A percentile compares a stretch with the other conserved stretches of the same genome.
Conservation (phyloP, 2,797 vertebrate species). For the Ciconia nigra region DNA sequence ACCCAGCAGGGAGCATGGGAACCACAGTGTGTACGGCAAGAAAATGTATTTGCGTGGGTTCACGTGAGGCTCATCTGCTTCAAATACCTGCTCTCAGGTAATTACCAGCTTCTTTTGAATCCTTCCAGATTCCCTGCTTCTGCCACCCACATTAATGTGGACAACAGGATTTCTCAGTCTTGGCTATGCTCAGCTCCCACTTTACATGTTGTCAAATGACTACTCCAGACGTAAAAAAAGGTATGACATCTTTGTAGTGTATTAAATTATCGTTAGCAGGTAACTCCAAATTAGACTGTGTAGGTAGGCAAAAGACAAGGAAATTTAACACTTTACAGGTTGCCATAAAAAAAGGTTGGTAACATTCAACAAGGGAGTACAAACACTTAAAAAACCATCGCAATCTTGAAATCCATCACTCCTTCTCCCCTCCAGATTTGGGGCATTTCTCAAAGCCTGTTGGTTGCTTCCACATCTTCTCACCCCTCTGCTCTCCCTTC, state of each 20-base stretch:
- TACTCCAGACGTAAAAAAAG: not conserved
- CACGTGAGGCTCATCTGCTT: not conserved
- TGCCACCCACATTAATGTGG: not conserved
- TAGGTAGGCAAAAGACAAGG: not conserved
- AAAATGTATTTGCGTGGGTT: not conserved
- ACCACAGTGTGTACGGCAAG: not conserved
- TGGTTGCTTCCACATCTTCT: not conserved
- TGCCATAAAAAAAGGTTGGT: not conserved
- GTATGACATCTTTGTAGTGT: not conserved
- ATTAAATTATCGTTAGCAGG: not conserved
- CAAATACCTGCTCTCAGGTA: not conserved
- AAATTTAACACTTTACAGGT: not conserved
- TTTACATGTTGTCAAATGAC: not conserved
- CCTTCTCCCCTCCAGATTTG: not conserved
- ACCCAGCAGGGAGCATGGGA: not conserved
- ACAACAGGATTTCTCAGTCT: not conserved
- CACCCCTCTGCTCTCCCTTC: not conserved
- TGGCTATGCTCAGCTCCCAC: not conserved
- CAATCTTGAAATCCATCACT: not conserved
- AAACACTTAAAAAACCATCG: accelerated
- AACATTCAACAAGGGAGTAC: not conserved
- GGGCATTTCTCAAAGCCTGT: not conserved
- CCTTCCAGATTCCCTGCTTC: not conserved
- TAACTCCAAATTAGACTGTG: not conserved
- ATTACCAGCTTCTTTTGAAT: not conserved